phyloP scores from a whole-genome alignment of 1,140 invertebrate species.

The Nasonia giraulti region DNA sequence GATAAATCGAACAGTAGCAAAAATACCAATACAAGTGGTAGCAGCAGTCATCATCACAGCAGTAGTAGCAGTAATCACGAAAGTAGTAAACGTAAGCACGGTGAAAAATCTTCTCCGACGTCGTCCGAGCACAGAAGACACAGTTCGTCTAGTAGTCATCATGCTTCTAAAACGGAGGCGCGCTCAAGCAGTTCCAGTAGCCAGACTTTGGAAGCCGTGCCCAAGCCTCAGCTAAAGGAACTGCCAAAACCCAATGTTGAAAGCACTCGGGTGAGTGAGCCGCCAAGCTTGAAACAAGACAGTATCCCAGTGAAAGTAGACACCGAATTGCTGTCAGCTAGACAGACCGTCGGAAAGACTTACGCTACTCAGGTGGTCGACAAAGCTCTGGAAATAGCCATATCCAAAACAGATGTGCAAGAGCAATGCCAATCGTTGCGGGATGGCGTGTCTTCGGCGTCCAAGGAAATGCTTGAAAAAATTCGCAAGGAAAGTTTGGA shows the following conservation, averaged over 20 bases:
- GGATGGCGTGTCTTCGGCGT: conserved; percentile 66
- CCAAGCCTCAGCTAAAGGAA: conserved; percentile 32
- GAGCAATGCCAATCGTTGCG: conserved; percentile 70
- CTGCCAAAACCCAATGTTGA: conserved; percentile 9
- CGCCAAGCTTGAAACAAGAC: conserved; percentile 34
- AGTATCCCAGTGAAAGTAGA: conserved; percentile 48
- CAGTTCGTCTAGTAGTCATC: conserved; percentile 32
- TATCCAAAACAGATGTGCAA: conserved; percentile 72
- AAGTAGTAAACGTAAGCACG: conserved; percentile 24
- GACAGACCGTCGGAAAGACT: conserved; percentile 63
- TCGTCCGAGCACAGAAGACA: conserved; percentile 38
- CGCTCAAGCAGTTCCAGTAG: conserved; percentile 30
- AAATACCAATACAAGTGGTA: neutral
- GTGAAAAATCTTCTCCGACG: conserved; percentile 33
- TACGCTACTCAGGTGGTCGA: conserved; percentile 72
- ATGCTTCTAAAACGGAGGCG: conserved; percentile 32
- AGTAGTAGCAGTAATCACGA: neutral
- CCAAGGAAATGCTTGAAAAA: conserved; percentile 66
- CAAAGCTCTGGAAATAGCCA: conserved; percentile 70
- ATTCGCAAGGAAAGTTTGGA: conserved; percentile 68
- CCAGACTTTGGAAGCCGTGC: conserved; percentile 14
- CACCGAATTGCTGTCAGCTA: conserved; percentile 48
- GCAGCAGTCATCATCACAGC: neutral
- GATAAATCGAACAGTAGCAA: conserved; percentile 47
- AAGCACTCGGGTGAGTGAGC: conserved; percentile 1